Percentiles rank a stretch among this genome's conserved stretches.
Conservation (phyloP, 1,140 invertebrate species). For the Frieseomelitta varia region DNA sequence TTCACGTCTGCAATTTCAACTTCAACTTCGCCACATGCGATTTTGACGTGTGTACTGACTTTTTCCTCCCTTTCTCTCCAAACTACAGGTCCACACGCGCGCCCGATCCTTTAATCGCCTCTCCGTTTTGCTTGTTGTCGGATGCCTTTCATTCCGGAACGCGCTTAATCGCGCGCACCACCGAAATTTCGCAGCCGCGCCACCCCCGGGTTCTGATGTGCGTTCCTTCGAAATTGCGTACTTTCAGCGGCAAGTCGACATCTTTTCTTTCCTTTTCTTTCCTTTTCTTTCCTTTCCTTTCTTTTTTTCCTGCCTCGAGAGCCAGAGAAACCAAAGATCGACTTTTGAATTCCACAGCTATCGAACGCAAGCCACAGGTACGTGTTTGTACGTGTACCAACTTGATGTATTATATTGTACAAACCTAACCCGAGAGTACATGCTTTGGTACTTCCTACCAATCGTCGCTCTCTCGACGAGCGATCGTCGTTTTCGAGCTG, state of each 20-base stretch:
- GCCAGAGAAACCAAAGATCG: too few relatives aligned
- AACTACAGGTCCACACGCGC: neutral
- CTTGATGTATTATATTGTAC: too few relatives aligned
- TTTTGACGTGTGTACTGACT: constrained; percentile 72
- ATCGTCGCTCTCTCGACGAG: constrained; percentile 35
- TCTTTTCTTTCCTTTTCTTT: too few relatives aligned
- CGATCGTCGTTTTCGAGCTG: constrained; percentile 25
- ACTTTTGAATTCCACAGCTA: too few relatives aligned
- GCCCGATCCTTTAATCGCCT: constrained; percentile 20
- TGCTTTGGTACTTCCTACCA: constrained; percentile 57
- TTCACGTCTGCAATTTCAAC: neutral
- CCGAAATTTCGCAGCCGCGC: neutral
- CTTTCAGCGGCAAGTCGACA: neutral
- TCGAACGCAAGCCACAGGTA: too few relatives aligned
- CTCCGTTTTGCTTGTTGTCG: neutral
- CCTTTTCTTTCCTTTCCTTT: too few relatives aligned
- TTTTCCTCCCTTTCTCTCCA: constrained; percentile 40
- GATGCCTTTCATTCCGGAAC: neutral
- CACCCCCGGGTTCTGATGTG: neutral
- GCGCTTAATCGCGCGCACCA: neutral
- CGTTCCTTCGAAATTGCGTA: neutral
- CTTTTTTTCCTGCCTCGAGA: too few relatives aligned
- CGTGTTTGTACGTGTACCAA: too few relatives aligned
- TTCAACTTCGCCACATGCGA: constrained; percentile 65
- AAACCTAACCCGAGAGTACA: too few relatives aligned